Conservation (phyloP, 2,888 invertebrate genomes). For the Nemoura dubitans region DNA sequence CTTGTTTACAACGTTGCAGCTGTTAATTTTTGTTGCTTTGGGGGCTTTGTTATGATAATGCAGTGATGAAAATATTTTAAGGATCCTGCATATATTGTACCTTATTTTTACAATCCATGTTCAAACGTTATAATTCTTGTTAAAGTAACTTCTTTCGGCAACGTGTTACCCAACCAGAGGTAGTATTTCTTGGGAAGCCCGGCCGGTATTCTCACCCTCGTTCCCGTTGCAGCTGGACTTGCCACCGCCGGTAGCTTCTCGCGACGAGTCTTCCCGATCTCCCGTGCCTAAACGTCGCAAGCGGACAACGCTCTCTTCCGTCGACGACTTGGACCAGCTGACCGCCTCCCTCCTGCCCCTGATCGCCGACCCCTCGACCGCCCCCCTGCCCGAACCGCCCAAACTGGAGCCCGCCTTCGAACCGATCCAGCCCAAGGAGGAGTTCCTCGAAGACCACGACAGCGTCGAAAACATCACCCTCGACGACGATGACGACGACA, state of each 20-base stretch:
- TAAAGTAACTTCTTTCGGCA: too few relatives aligned
- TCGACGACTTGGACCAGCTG: slow-evolving; percentile 68
- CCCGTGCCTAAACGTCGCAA: background rate
- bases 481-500: slow-evolving; percentile 68
- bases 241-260: background rate
- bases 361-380: slow-evolving; percentile 19
- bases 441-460: slow-evolving; percentile 75
- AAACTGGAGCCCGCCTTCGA: slow-evolving; percentile 42
- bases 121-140: too few relatives aligned
- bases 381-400: background rate
- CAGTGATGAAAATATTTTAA: too few relatives aligned
- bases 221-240: background rate
- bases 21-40: too few relatives aligned
- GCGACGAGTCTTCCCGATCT: background rate
- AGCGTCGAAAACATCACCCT: slow-evolving; percentile 86
- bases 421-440: slow-evolving; percentile 71
- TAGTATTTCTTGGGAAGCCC: too few relatives aligned
- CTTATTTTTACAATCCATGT: too few relatives aligned
- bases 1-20: too few relatives aligned
- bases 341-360: slow-evolving; percentile 58
- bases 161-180: too few relatives aligned
- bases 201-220: too few relatives aligned
- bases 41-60: too few relatives aligned
- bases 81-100: too few relatives aligned
- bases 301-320: slow-evolving; percentile 58